Conservation (phyloP, 2,113 vertebrate genomes). For the Brienomyrus brachyistius region DNA sequence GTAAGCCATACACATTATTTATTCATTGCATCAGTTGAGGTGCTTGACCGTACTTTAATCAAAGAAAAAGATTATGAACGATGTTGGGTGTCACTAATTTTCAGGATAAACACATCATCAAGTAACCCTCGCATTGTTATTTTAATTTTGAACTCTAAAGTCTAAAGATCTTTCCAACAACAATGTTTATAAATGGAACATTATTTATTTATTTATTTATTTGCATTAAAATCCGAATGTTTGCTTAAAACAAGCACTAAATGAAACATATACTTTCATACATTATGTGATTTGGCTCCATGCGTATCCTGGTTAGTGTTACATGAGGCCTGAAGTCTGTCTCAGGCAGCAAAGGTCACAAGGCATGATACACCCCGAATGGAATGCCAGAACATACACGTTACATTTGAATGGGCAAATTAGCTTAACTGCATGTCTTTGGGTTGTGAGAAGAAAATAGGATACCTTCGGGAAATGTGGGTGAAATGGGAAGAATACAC, state of each 20-base stretch:
- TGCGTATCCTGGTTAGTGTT: background rate
- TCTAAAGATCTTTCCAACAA: background rate
- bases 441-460: background rate
- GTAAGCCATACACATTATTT: background rate
- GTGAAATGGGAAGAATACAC: background rate
- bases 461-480: background rate
- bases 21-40: background rate
- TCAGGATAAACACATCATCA: background rate
- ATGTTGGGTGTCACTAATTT: background rate
- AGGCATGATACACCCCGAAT: background rate
- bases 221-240: background rate
- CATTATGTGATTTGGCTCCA: background rate
- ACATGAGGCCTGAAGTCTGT: background rate
- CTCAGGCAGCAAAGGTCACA: background rate
- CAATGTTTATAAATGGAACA: background rate
- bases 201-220: background rate
- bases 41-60: background rate
- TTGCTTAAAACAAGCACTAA: background rate
- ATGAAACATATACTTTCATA: background rate
- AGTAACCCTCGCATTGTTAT: background rate
- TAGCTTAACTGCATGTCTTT: background rate
- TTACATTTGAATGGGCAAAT: background rate
- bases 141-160: background rate
- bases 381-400: slow-evolving; percentile 12
- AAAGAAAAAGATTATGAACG: background rate